Evolutionary conservation across 2,888 invertebrate species (phyloP).

Genomic region (Hedya salicella): DNA sequence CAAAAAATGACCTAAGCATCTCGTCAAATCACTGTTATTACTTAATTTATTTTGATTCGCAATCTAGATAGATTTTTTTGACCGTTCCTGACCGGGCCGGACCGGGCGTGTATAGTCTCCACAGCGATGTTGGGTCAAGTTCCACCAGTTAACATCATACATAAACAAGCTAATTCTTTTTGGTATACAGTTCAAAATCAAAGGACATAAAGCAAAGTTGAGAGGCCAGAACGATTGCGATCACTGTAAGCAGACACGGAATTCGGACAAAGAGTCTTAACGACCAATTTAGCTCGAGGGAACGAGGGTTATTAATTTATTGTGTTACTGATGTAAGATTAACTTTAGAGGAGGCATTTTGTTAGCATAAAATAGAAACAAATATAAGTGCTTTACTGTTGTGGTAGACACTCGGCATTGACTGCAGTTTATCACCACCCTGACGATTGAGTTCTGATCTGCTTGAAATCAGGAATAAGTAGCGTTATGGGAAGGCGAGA

Average conservation of each 20-base stretch:
- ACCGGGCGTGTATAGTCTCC: slow-evolving; percentile 4
- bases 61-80: slow-evolving; percentile 10
- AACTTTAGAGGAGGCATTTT: slow-evolving; percentile 6
- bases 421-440: too few species aligned
- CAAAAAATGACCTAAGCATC: not conserved
- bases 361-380: not conserved
- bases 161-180: not conserved
- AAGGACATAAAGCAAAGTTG: not conserved
- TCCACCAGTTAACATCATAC: not conserved
- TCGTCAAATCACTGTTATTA: slow-evolving; percentile 7
- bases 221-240: not conserved
- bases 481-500: too few species aligned
- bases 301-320: slow-evolving; percentile 10
- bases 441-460: too few species aligned
- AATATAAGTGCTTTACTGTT: too few species aligned
- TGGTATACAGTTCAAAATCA: not conserved
- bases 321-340: slow-evolving; percentile 5
- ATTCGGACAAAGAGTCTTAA: slow-evolving; percentile 20
- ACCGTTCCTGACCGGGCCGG: not conserved
- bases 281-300: slow-evolving; percentile 23
- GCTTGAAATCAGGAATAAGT: too few species aligned
- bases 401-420: too few species aligned
- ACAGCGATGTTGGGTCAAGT: not conserved
- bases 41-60: slow-evolving; percentile 7
- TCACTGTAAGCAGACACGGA: slow-evolving; percentile 1